Conservation (phyloP, 2,113 vertebrate species). For the Ahaetulla prasina region DNA sequence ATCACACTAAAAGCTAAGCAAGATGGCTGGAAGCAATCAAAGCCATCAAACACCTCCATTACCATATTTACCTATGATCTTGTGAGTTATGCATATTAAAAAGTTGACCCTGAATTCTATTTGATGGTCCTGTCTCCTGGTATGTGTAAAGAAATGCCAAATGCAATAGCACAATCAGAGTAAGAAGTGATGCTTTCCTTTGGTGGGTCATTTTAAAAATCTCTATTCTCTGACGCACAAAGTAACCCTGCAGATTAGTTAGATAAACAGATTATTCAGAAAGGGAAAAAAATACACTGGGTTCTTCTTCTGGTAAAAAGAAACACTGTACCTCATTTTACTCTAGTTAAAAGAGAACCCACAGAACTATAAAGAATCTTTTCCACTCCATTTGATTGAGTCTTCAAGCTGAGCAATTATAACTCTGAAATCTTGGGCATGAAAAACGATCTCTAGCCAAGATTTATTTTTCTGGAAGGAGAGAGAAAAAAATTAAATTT, state of each 20-base stretch:
- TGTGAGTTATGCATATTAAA: not conserved
- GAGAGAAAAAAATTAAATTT: not conserved
- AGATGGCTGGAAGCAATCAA: not conserved
- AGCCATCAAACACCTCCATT: not conserved
- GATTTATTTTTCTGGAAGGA: not conserved
- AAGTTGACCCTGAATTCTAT: not conserved
- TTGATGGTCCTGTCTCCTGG: not conserved
- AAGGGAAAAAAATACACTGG: not conserved
- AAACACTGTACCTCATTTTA: not conserved
- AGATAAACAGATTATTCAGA: constrained; percentile 2
- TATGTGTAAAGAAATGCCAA: not conserved
- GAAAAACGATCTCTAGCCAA: not conserved
- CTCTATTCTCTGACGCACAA: not conserved
- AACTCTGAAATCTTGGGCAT: not conserved
- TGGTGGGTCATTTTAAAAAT: constrained; percentile 7
- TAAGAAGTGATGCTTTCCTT: not conserved
- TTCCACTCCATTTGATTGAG: not conserved
- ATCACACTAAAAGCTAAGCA: not conserved
- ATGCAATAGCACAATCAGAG: not conserved
- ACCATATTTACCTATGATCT: not conserved
- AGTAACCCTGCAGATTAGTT: not conserved
- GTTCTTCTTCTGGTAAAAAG: constrained; percentile 1
- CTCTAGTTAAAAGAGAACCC: not conserved
- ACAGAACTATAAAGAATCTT: not conserved
- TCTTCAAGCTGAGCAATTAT: not conserved